Conservation (phyloP, 2,888 invertebrate genomes). For the Mesodorylaimus sp. region DNA sequence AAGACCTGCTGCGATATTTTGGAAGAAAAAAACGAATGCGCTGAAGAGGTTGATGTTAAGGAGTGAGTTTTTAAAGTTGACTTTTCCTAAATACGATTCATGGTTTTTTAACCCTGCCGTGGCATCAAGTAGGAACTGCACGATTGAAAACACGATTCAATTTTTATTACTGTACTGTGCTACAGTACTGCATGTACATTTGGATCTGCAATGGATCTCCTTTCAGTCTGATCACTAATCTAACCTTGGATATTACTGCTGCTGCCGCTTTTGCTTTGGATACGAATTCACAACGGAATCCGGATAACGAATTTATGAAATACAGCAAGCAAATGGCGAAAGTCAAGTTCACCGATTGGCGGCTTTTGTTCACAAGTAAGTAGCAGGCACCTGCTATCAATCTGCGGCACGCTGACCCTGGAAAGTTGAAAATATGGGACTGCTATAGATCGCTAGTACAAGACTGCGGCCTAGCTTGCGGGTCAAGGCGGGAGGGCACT, state of each 20-base stretch:
- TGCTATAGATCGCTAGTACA: too few relatives aligned
- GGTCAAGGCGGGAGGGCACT: too few relatives aligned
- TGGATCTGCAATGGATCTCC: background rate
- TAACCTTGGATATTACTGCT: background rate
- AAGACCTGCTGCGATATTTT: constrained; percentile 28
- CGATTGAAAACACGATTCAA: background rate
- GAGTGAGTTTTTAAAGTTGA: too few relatives aligned
- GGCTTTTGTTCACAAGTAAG: background rate
- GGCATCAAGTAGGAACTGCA: background rate
- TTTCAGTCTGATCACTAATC: background rate
- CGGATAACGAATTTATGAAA: background rate
- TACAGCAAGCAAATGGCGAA: background rate
- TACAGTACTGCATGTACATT: too few relatives aligned
- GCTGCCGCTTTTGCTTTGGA: background rate
- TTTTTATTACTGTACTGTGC: background rate
- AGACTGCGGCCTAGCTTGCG: too few relatives aligned
- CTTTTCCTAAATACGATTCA: too few relatives aligned
- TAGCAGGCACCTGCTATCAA: too few relatives aligned
- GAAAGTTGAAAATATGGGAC: too few relatives aligned
- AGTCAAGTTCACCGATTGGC: background rate
- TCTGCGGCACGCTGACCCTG: too few relatives aligned
- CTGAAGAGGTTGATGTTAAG: constrained; percentile 29
- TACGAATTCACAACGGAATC: background rate
- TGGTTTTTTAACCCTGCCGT: background rate
- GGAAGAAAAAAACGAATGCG: constrained; percentile 17